Conservation (phyloP, 1,140 invertebrate species). For the Stegodyphus dumicola region DNA sequence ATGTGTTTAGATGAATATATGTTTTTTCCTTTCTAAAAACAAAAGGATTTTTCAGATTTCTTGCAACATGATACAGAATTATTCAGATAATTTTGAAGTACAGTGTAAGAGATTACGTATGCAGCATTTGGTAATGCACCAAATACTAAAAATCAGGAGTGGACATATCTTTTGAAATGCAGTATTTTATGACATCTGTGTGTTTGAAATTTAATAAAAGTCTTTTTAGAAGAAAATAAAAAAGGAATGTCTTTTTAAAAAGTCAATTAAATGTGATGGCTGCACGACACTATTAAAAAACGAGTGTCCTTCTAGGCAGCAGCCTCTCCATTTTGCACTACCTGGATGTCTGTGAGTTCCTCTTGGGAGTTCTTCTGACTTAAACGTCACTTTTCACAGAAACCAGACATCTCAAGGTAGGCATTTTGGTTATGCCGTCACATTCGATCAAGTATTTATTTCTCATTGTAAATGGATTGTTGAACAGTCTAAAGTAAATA, state of each 20-base stretch:
- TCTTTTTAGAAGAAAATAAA: background rate
- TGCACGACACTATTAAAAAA: slow-evolving; percentile 55
- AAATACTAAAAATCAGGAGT: too few relatives aligned
- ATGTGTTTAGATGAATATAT: too few relatives aligned
- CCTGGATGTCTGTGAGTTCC: slow-evolving; percentile 58
- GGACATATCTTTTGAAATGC: too few relatives aligned
- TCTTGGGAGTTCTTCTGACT: slow-evolving; percentile 30
- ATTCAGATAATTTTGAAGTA: too few relatives aligned
- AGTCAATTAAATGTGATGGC: slow-evolving; percentile 49
- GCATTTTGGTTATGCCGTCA: slow-evolving; percentile 41
- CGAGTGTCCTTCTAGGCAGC: slow-evolving; percentile 57
- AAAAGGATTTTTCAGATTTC: too few relatives aligned
- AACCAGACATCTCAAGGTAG: slow-evolving; percentile 56
- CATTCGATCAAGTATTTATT: slow-evolving; percentile 1
- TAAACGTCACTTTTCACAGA: slow-evolving; percentile 53
- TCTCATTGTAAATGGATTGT: background rate
- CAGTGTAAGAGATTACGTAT: too few relatives aligned
- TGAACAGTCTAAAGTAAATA: too few relatives aligned
- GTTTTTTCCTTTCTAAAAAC: too few relatives aligned
- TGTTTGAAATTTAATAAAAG: too few relatives aligned
- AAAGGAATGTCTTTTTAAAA: background rate
- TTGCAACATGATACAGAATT: too few relatives aligned
- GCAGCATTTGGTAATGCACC: too few relatives aligned
- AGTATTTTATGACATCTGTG: too few relatives aligned
- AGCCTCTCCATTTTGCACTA: slow-evolving; percentile 46